phyloP scores from a whole-genome alignment of 1,140 invertebrate species.

The Globodera rostochiensis region DNA sequence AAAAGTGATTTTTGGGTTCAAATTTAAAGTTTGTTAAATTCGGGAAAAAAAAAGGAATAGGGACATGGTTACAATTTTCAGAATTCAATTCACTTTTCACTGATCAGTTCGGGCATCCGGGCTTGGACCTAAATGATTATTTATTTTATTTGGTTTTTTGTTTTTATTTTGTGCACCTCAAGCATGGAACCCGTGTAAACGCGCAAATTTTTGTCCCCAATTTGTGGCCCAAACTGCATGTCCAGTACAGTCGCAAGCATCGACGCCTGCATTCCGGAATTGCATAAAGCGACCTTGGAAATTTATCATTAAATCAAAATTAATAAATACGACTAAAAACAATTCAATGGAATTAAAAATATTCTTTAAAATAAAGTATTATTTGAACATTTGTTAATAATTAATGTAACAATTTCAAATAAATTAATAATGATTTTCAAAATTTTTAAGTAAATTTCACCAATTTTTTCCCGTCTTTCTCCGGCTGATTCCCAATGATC shows the following conservation, averaged over 20 bases:
- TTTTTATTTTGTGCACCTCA: neutral
- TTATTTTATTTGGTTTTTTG: neutral
- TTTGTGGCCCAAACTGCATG: neutral
- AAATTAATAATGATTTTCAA: neutral
- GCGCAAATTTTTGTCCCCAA: neutral
- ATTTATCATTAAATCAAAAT: constrained; percentile 24
- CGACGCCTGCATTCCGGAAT: constrained; percentile 60
- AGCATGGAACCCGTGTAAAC: constrained; percentile 12
- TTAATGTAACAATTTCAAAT: constrained; percentile 17
- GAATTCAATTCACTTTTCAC: neutral
- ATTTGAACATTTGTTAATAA: neutral
- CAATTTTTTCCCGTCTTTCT: neutral
- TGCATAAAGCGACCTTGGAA: constrained; percentile 56
- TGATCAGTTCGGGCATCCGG: constrained; percentile 1
- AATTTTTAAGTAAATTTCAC: neutral
- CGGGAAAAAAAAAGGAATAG: too few relatives aligned
- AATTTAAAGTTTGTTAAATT: neutral
- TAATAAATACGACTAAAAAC: neutral
- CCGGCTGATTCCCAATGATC: too few relatives aligned
- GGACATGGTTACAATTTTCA: neutral
- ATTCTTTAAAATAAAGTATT: neutral
- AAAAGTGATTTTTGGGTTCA: too few relatives aligned
- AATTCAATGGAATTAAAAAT: neutral
- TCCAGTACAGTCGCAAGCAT: constrained; percentile 55
- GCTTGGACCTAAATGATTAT: neutral